Evolutionary conservation across 64 coral and sea anemone species (phyloP), one percentile per base, ranked within the genome.

Genomic region (Montipora sp.): DNA sequence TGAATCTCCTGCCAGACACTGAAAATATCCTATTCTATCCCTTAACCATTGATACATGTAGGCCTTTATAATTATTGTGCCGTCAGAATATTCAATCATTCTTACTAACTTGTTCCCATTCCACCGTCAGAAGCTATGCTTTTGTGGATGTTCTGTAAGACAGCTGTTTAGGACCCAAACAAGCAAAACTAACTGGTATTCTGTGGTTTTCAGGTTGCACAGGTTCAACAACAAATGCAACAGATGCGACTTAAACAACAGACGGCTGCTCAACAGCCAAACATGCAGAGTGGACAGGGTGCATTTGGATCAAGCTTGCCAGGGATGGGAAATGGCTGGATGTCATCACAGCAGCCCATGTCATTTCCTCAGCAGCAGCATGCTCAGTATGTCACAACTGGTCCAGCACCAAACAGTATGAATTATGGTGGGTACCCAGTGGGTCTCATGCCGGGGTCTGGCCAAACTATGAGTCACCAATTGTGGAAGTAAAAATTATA

Each of bases 181-280:
- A 44, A 77, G 48, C 4, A n/a, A 8, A 46, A 16, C 13, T 3
- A 43, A 19, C 4, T 83, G 60, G 8, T 85, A 44, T n/a, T 69
- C 12, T 47, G 16, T 73, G 44, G 19, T 73, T 43, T 23, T 12
- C 60, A 93, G 91, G 69, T 93, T 60, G 77, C 82, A 50, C 91
- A 93, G 18, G 72, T 93, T 88, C 91, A 93, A 65, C 83, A 88
- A 9, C 91, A 93, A 80, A 88, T 93, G 91, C 91, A 93, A 12
- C 82, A 88, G 9, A 77, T 93, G n/a, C 50, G 60, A 22, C 73
- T 93, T 47, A 84, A 93, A 68, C 80, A 93, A 80, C 80, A 87
- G 10, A 50, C 48, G 9, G 43, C 60, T 9, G 73, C 75, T 18
- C 81, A 92, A 36, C 82, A 85, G 7, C 16, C 47, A 63, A 50